These are phyloP conservation scores for Hydraecia micacea DNA, from an alignment of 2,888 invertebrate genomes.

Conservation along the genomic window DNA sequence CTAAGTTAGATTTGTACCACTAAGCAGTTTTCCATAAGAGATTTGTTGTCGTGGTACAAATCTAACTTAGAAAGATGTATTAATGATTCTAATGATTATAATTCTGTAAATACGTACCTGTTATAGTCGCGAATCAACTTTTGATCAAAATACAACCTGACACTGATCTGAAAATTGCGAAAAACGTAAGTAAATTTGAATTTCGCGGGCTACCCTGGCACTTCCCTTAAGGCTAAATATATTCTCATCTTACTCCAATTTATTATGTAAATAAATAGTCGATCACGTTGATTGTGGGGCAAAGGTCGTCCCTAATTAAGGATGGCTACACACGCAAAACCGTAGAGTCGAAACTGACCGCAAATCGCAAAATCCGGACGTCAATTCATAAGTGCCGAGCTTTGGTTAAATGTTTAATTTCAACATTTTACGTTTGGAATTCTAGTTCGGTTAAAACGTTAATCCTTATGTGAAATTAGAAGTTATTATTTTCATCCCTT, in stretches of 20 bases:
- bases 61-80: no score
- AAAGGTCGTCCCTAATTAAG: conserved; percentile 65
- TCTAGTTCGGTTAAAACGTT: conserved; percentile 33
- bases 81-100: no score
- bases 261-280: conserved; percentile 60
- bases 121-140: no score
- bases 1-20: no score
- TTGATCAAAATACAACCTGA: no score
- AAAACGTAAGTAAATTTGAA: no score
- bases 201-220: no score
- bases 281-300: conserved; percentile 52
- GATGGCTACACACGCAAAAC: conserved; percentile 59
- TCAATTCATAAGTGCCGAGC: conserved; percentile 46
- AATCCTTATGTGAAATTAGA: conserved; percentile 41
- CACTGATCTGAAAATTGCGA: no score
- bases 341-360: conserved; percentile 41
- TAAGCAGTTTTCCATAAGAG: no score
- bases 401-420: conserved; percentile 61
- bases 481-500: conserved; percentile 42
- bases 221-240: conserved; percentile 37
- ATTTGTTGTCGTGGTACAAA: no score
- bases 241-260: conserved; percentile 53
- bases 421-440: conserved; percentile 44
- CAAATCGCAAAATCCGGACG: conserved; percentile 58
- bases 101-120: no score